Conservation (phyloP, 1,140 invertebrate species). For the Phymorhynchus buccinoides region DNA sequence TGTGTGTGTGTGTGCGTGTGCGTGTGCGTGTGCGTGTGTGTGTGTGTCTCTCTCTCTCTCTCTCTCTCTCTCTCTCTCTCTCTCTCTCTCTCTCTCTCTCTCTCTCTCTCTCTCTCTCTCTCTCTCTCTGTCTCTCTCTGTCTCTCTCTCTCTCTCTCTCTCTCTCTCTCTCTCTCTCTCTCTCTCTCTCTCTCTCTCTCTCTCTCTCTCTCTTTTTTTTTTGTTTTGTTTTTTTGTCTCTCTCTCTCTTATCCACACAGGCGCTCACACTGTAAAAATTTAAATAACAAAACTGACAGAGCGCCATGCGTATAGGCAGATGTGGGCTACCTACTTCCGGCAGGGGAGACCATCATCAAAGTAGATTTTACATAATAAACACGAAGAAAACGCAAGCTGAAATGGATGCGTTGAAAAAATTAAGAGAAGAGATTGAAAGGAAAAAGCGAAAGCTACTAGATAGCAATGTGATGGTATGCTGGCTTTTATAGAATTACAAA, state of each 20-base stretch:
- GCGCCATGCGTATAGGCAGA: neutral
- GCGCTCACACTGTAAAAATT: neutral
- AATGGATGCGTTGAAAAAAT: neutral
- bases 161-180: conserved; percentile 17
- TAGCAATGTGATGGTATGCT: neutral
- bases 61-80: conserved; percentile 27
- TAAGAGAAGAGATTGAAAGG: neutral
- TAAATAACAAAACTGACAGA: neutral
- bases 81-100: conserved; percentile 20
- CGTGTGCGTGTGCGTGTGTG: neutral
- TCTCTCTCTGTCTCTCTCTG: conserved; percentile 4
- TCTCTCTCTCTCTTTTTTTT: conserved; percentile 20
- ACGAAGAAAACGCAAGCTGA: too few species aligned
- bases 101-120: conserved; percentile 28
- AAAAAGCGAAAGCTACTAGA: neutral
- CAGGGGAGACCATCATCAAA: neutral
- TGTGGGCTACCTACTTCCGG: neutral
- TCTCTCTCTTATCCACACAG: conserved; percentile 1
- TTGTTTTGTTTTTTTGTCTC: conserved; percentile 7
- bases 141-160: conserved; percentile 24
- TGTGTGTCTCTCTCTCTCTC: neutral
- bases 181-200: too few species aligned
- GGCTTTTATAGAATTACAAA: too few species aligned
- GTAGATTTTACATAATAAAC: neutral
- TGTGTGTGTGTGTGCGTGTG: neutral